Evolutionary conservation across 2,888 invertebrate genomes (phyloP), one percentile per base, ranked within the genome.

Genomic region (Ypsolopha scabrella): DNA sequence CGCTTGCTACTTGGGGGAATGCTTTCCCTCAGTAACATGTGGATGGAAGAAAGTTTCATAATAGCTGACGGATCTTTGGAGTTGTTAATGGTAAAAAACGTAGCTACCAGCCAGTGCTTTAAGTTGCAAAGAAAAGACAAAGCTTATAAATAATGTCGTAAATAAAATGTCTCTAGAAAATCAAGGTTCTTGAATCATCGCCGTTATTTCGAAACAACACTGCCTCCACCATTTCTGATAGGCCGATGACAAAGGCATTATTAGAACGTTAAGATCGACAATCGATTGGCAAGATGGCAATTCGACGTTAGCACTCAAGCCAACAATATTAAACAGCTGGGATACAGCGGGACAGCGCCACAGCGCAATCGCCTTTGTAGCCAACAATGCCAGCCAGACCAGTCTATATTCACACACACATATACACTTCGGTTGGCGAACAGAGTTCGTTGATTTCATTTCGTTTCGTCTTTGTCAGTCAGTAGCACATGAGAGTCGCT

Each of bases 271-370:
- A 58, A 57, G 62, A 60, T 63, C 61, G 63, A 66, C 59, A 71
- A 79, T 81, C 82, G 80, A 80, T 80, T 73, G 64, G 65, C 65
- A 64, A 64, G 60, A 67, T 68, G 67, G 72, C 63, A 9, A 39
- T 34, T 34, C 24, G 4, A 24, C 24, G 24, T 24, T 24, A 4
- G 24, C 24, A 24, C 24, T 45, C 34, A 65, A 61, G 65, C 72
- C 73, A 75, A 77, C 73, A 81, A 82, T 78, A 82, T 72, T 70
- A 73, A 83, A 85, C 83, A 85, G 83, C 83, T 85, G 83, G 36
- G 47, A 14, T 14, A 43, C 47, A 36, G 65, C 9, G 14, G 14
- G 52, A 61, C 58, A 56, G 53, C 70, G 60, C 57, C 58, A 56
- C 53, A 70, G 60, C 57, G 54, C 47, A 55, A 55, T 70, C 73